These are phyloP conservation scores for Equus quagga DNA, from an alignment of 2,113 vertebrate species.

Conservation along the genomic window DNA sequence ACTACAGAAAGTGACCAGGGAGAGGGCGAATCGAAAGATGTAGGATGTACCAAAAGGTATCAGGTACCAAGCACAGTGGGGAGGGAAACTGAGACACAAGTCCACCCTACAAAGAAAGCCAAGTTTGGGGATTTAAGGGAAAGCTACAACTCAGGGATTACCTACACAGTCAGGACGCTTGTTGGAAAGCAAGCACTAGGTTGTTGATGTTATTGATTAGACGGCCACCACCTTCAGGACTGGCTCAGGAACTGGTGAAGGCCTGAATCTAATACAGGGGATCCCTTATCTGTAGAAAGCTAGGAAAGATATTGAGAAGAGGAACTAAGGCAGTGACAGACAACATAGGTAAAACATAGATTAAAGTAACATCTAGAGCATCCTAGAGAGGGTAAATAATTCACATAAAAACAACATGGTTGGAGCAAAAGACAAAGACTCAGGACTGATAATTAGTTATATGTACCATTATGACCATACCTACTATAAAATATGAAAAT, in stretches of 20 bases:
- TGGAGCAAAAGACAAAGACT: background rate
- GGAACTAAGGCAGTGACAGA: background rate
- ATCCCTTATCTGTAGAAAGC: background rate
- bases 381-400: background rate
- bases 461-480: background rate
- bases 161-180: background rate
- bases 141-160: background rate
- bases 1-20: background rate
- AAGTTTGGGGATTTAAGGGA: background rate
- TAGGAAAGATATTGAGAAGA: background rate
- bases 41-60: background rate
- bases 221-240: background rate
- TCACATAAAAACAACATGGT: background rate
- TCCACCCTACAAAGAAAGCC: background rate
- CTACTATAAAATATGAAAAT: constrained; percentile 24
- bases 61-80: background rate
- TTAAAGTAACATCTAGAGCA: background rate
- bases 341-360: background rate
- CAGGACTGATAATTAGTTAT: background rate
- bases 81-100: constrained; percentile 17
- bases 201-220: background rate
- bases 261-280: background rate
- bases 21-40: background rate
- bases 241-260: background rate
- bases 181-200: constrained; percentile 1